phyloP scores from a whole-genome alignment of 2,797 vertebrate genomes.

The Syngnathus rostellatus region DNA sequence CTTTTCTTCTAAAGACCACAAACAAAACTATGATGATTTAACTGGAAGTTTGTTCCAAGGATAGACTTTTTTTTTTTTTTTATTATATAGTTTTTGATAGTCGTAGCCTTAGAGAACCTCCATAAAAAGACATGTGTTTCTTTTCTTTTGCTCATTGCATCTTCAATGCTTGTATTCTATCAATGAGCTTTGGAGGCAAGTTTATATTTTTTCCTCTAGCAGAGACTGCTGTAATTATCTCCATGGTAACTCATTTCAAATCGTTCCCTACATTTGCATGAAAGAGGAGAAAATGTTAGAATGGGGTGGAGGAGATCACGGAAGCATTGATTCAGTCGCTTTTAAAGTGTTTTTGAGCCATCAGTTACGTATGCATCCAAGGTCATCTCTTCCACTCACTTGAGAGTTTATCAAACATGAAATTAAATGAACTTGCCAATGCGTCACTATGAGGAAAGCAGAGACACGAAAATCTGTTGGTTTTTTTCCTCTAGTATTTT shows the following conservation, averaged over 20 bases:
- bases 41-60: background rate
- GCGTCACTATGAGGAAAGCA: slow-evolving; percentile 12
- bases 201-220: slow-evolving; percentile 36
- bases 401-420: slow-evolving; percentile 43
- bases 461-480: slow-evolving; percentile 7
- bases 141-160: slow-evolving; percentile 30
- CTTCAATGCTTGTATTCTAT: slow-evolving; percentile 26
- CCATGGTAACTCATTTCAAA: slow-evolving; percentile 49
- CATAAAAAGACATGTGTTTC: background rate
- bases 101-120: slow-evolving; percentile 15
- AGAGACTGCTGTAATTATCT: slow-evolving; percentile 52
- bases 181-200: slow-evolving; percentile 46
- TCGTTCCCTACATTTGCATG: slow-evolving; percentile 42
- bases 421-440: slow-evolving; percentile 31
- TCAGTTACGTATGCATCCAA: slow-evolving; percentile 54
- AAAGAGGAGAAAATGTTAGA: slow-evolving; percentile 29
- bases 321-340: slow-evolving; percentile 30
- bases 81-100: slow-evolving; percentile 13
- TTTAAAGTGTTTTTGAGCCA: slow-evolving; percentile 46
- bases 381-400: slow-evolving; percentile 46
- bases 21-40: background rate
- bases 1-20: background rate
- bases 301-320: slow-evolving; percentile 12
- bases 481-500: slow-evolving; percentile 21
- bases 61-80: background rate